These are phyloP conservation scores for Palloptera scutellata DNA, from an alignment of 2,888 invertebrate species.

Conservation along the genomic window DNA sequence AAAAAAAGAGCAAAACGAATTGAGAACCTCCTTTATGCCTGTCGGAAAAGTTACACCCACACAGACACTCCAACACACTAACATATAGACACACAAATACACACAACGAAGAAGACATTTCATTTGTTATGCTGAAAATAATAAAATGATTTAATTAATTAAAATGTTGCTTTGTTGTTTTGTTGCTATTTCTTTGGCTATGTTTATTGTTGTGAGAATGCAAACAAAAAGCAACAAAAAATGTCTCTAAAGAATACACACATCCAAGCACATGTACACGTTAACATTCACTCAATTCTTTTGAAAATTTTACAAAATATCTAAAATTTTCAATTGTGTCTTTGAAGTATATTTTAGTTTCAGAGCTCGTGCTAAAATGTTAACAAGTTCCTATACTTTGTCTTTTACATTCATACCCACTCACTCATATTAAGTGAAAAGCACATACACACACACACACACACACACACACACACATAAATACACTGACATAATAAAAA, in stretches of 20 bases:
- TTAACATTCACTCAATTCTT: too few relatives aligned
- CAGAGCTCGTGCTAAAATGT: not conserved
- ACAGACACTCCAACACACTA: not conserved
- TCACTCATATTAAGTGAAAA: not conserved
- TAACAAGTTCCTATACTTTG: not conserved
- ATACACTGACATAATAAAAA: not conserved
- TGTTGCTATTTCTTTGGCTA: too few relatives aligned
- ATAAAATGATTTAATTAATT: too few relatives aligned
- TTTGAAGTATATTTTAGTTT: not conserved
- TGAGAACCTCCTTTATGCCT: not conserved
- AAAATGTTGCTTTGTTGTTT: too few relatives aligned
- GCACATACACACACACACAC: not conserved
- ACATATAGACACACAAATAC: not conserved
- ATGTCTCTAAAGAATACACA: too few relatives aligned
- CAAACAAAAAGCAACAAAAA: too few relatives aligned
- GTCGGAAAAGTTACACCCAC: not conserved
- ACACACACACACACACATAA: not conserved
- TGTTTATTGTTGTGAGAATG: too few relatives aligned
- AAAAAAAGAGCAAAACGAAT: conserved; percentile 2
- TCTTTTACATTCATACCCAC: not conserved
- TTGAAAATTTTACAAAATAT: too few relatives aligned
- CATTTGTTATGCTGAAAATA: not conserved
- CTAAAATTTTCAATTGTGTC: too few relatives aligned
- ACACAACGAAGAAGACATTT: not conserved
- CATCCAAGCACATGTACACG: too few relatives aligned